Evolutionary conservation across 2,888 invertebrate genomes (phyloP).

Genomic region (Carpatolechia fugitivella): DNA sequence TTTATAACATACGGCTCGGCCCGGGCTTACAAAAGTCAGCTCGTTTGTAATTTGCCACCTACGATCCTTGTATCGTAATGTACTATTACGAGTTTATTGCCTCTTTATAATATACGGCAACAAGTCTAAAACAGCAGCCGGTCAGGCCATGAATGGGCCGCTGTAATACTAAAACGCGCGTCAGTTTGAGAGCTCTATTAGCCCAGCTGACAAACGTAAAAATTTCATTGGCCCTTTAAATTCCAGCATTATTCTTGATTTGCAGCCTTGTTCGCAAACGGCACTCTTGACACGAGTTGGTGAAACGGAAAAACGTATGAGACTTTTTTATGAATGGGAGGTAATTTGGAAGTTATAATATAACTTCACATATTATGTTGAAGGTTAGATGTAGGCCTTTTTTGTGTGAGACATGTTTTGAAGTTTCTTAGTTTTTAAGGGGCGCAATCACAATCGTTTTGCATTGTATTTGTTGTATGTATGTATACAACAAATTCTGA

Average conservation of each 20-base stretch:
- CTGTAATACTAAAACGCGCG: constrained; percentile 30
- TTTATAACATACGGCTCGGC: too few species aligned
- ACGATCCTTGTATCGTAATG: too few species aligned
- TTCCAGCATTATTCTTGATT: constrained; percentile 33
- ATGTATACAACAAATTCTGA: too few species aligned
- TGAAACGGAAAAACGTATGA: background rate
- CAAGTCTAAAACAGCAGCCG: background rate
- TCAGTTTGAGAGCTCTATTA: constrained; percentile 34
- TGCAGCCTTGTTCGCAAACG: constrained; percentile 21
- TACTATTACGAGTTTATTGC: too few species aligned
- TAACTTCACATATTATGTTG: too few species aligned
- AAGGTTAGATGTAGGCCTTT: too few species aligned
- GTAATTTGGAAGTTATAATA: background rate
- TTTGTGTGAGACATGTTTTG: too few species aligned
- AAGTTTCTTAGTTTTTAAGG: too few species aligned
- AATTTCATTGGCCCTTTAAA: constrained; percentile 33
- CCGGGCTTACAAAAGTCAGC: too few species aligned
- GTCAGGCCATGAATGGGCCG: constrained; percentile 3
- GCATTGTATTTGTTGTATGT: too few species aligned
- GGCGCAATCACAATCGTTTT: too few species aligned
- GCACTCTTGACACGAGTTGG: background rate
- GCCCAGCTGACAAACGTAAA: constrained; percentile 32
- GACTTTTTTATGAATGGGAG: background rate
- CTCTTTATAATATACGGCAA: background rate
- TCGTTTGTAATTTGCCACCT: too few species aligned